phyloP scores from a whole-genome alignment of 2,888 invertebrate genomes.

The Agapostemon virescens region DNA sequence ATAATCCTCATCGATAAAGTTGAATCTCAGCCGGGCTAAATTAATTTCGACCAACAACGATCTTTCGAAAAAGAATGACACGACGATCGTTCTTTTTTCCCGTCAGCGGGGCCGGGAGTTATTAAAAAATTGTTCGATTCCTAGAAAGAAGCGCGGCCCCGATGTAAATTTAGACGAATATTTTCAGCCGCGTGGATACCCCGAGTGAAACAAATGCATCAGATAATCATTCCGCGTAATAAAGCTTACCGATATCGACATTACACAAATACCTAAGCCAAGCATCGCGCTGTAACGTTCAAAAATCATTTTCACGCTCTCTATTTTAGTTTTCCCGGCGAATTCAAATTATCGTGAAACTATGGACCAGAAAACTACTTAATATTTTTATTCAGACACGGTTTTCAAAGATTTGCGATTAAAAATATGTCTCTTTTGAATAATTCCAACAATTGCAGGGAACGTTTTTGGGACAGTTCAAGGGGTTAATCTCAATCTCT shows the following conservation, averaged over 20 bases:
- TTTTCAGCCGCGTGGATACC: background rate
- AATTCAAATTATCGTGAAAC: too few species aligned
- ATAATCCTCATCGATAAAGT: constrained; percentile 51
- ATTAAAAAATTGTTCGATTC: background rate
- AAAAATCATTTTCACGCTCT: too few species aligned
- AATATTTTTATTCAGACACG: too few species aligned
- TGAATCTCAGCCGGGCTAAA: constrained; percentile 36
- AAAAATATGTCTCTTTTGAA: too few species aligned
- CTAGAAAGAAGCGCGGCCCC: background rate
- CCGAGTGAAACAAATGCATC: background rate
- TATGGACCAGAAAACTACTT: too few species aligned
- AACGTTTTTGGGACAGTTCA: too few species aligned
- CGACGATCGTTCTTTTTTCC: too few species aligned
- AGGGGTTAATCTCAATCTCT: too few species aligned
- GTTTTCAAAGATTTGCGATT: too few species aligned
- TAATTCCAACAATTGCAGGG: too few species aligned
- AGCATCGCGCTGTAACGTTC: too few species aligned
- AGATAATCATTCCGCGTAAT: background rate
- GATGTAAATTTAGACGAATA: background rate
- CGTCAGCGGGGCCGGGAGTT: background rate
- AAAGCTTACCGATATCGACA: background rate
- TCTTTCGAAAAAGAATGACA: background rate
- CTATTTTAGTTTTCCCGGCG: too few species aligned
- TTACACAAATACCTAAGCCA: background rate
- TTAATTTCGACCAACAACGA: constrained; percentile 32